Evolutionary conservation across 2,113 vertebrate species (phyloP), one percentile per base, ranked within the genome.

Genomic region (Gallinago paraguaiae): DNA sequence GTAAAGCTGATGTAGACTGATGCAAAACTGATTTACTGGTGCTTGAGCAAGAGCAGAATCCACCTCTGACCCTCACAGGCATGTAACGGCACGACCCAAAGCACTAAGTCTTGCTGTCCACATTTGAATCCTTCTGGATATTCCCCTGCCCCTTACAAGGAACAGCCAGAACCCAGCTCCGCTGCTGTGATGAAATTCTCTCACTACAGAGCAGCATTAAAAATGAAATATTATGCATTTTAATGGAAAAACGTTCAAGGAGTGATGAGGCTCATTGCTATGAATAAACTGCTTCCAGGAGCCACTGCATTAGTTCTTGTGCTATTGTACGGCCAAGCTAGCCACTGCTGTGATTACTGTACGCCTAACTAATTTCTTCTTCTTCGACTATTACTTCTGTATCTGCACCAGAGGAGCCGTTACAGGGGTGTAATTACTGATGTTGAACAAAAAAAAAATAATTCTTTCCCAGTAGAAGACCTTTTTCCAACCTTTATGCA

Each of bases 231-330:
- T 43, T 81, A 82, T 23, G 61, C 63, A 63, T 87, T 68, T 82
- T 72, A 93, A 84, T 50, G 50, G 71, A 63, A 96, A 89, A 82
- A 75, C 15, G 61, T 27, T 41, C 5, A 59, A 86, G 77, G 77
- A 90, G 74, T 19, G 83, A 46, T 64, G 45, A 92, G 51, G 39
- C 61, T 91, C 9, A 0, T 16, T 78, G 45, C 72, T 84, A 82
- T 17, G 75, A 97, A 95, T 85, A 88, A 97, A 91, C 17, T 53
- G 88, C 84, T 95, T 96, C 89, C 82, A 84, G 86, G 14, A 85
- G 43, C 56, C 30, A 48, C 65, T 59, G 80, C 54, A 71, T 92
- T 94, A 96, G 83, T 82, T 97, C 53, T 28, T 46, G 53, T 45
- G 57, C 94, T 94, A 91, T 19, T 43, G 78, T 78, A 92, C 43